phyloP scores from a whole-genome alignment of 2,113 vertebrate species.

The Callaeas wilsoni region DNA sequence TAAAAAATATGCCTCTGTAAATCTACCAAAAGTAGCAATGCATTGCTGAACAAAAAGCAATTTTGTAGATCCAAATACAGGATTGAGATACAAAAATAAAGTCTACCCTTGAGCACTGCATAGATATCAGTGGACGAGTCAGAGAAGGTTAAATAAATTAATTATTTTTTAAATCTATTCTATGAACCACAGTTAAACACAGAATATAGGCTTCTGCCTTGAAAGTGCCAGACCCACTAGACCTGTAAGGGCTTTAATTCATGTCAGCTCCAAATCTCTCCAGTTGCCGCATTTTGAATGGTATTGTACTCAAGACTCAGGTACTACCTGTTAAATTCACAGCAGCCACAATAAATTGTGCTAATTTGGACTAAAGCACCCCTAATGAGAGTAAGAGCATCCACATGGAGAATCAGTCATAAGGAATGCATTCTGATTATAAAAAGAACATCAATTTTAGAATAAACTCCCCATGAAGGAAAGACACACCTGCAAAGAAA shows the following conservation, averaged over 20 bases:
- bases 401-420: not conserved
- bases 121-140: not conserved
- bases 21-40: not conserved
- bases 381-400: not conserved
- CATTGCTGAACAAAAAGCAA: not conserved
- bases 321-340: not conserved
- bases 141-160: not conserved
- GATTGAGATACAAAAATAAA: not conserved
- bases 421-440: not conserved
- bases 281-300: not conserved
- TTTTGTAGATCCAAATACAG: not conserved
- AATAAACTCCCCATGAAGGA: not conserved
- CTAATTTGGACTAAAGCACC: not conserved
- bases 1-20: not conserved
- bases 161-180: not conserved
- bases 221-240: not conserved
- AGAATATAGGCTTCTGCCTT: not conserved
- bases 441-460: not conserved
- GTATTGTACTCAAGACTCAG: not conserved
- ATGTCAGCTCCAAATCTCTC: not conserved
- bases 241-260: not conserved
- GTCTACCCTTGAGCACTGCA: not conserved
- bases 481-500: not conserved
- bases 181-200: not conserved
- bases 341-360: not conserved